These are phyloP conservation scores for Drosophila leontia DNA, from an alignment of 1,140 invertebrate species.

Conservation along the genomic window DNA sequence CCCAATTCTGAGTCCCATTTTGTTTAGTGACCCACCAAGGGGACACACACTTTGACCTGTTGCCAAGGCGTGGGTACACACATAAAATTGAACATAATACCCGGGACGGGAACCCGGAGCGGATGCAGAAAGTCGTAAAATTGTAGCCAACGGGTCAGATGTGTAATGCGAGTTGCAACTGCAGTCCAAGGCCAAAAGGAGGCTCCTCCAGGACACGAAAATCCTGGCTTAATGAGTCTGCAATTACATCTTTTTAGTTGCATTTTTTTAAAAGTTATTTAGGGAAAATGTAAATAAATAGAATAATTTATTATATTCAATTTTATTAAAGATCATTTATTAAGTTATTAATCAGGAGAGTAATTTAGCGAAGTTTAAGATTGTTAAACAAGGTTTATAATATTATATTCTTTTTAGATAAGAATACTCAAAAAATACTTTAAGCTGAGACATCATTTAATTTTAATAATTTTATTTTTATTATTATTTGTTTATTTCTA, in stretches of 20 bases:
- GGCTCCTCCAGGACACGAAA: neutral
- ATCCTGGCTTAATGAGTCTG: neutral
- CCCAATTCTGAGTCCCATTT: neutral
- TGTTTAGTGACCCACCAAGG: neutral
- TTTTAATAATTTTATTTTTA: too few relatives aligned
- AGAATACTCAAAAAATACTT: too few relatives aligned
- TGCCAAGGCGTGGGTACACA: neutral
- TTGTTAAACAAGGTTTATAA: too few relatives aligned
- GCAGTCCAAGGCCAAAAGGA: neutral
- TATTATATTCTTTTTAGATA: too few relatives aligned
- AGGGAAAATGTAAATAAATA: neutral
- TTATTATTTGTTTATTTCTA: too few relatives aligned
- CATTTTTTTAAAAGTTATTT: neutral
- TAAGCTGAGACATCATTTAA: too few relatives aligned
- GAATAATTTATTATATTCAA: neutral
- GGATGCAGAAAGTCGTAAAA: slow-evolving; percentile 7
- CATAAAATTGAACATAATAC: slow-evolving; percentile 9
- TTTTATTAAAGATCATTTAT: neutral
- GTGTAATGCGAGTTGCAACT: slow-evolving; percentile 3
- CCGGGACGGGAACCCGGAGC: neutral
- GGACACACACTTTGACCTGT: slow-evolving; percentile 7
- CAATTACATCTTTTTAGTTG: neutral
- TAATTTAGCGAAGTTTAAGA: neutral
- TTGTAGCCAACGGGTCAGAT: slow-evolving; percentile 2
- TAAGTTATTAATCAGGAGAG: neutral